Conservation (phyloP, 2,888 invertebrate genomes). For the Troides aeacus region DNA sequence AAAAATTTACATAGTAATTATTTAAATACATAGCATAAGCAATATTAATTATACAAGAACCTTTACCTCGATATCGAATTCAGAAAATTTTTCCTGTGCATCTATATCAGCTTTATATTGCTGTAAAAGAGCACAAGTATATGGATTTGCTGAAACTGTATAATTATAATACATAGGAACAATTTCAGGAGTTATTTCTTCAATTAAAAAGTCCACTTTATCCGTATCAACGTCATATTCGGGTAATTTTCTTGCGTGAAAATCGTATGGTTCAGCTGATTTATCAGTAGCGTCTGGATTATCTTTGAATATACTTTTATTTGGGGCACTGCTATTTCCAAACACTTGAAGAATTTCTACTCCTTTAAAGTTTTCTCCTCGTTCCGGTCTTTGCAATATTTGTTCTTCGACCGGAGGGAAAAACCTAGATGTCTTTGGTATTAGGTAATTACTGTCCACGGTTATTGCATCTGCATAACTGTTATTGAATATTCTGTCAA, state of each 20-base stretch:
- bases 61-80: conserved; percentile 62
- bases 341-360: conserved; percentile 9
- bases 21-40: background rate
- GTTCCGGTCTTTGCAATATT: conserved; percentile 38
- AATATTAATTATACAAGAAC: background rate
- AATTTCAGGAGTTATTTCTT: conserved; percentile 41
- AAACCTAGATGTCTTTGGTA: conserved; percentile 47
- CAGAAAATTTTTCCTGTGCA: conserved; percentile 51
- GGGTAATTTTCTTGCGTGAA: conserved; percentile 22
- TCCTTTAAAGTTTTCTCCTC: conserved; percentile 36
- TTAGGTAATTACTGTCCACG: conserved; percentile 43
- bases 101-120: conserved; percentile 53
- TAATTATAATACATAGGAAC: conserved; percentile 39
- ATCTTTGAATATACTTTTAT: conserved; percentile 45
- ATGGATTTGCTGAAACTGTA: conserved; percentile 42
- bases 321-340: conserved; percentile 32
- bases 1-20: conserved; percentile 22
- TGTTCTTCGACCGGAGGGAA: conserved; percentile 51
- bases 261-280: conserved; percentile 29
- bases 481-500: conserved; percentile 30
- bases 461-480: conserved; percentile 37
- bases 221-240: conserved; percentile 41
- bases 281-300: conserved; percentile 32
- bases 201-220: conserved; percentile 53
- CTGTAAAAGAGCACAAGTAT: conserved; percentile 45